phyloP scores from a whole-genome alignment of 2,888 invertebrate species.

The Griposia aprilina region DNA sequence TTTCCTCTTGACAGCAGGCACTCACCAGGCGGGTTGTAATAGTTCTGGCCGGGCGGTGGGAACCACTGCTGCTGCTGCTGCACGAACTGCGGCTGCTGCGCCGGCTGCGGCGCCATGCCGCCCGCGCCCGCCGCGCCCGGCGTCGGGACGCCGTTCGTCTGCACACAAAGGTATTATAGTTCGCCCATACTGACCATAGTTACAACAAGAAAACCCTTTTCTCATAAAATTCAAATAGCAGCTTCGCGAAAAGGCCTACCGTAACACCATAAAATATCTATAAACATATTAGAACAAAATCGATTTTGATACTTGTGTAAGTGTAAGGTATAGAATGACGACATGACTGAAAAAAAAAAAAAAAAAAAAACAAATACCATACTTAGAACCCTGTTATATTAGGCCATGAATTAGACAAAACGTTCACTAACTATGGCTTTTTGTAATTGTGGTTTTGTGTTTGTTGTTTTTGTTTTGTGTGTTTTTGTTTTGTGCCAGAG shows the following conservation, averaged over 20 bases:
- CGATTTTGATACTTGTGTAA: too few relatives aligned
- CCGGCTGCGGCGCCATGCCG: conserved; percentile 85
- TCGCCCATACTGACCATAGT: not conserved
- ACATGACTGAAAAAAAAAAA: too few relatives aligned
- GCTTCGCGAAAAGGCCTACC: not conserved
- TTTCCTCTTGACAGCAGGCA: not conserved
- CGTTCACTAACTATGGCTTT: not conserved
- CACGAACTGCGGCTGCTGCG: conserved; percentile 88
- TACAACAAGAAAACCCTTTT: not conserved
- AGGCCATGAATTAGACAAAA: not conserved
- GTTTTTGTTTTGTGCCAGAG: too few relatives aligned
- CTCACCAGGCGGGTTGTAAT: conserved; percentile 86
- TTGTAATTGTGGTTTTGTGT: too few relatives aligned
- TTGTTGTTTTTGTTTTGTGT: too few relatives aligned
- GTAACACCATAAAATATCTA: not conserved
- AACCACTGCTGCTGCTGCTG: conserved; percentile 92
- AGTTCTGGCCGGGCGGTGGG: conserved; percentile 87
- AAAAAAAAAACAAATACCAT: too few relatives aligned
- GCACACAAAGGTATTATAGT: not conserved
- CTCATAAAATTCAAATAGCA: not conserved
- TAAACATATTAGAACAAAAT: too few relatives aligned
- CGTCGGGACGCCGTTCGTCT: conserved; percentile 82
- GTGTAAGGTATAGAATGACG: too few relatives aligned
- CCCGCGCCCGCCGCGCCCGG: conserved; percentile 79
- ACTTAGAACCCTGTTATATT: not conserved